Percentiles rank a stretch among this genome's conserved stretches.
phyloP scores from a whole-genome alignment of 1,140 invertebrate species.

The Aphaenogaster rudis region DNA sequence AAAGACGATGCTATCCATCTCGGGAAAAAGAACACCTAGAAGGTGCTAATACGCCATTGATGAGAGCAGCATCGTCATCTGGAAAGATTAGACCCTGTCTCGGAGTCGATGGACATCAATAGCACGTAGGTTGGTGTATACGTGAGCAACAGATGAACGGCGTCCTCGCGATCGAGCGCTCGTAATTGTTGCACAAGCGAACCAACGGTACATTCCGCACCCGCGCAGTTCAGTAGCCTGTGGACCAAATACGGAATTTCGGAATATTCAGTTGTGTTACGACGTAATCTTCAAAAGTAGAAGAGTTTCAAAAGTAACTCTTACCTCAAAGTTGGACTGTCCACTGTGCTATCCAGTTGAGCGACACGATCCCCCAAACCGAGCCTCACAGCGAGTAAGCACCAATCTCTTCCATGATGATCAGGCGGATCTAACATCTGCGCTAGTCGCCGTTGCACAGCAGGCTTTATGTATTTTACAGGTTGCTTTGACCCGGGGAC shows the following conservation, averaged over 20 bases:
- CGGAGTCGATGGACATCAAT: constrained; percentile 81
- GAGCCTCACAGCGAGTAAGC: constrained; percentile 92
- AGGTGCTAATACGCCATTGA: constrained; percentile 79
- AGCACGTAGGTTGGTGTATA: constrained; percentile 83
- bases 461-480: constrained; percentile 84
- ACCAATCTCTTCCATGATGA: constrained; percentile 94
- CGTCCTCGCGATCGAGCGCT: constrained; percentile 84
- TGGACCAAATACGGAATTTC: constrained; percentile 2
- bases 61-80: constrained; percentile 84
- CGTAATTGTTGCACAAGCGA: constrained; percentile 82
- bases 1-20: constrained; percentile 65
- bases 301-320: not conserved
- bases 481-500: constrained; percentile 83
- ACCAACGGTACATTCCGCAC: constrained; percentile 82
- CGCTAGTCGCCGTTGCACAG: constrained; percentile 88
- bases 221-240: constrained; percentile 83
- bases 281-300: not conserved
- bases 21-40: constrained; percentile 66
- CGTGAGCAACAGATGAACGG: constrained; percentile 82
- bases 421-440: constrained; percentile 92
- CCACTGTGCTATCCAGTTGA: constrained; percentile 84
- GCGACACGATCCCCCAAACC: constrained; percentile 87
- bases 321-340: constrained; percentile 84
- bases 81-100: constrained; percentile 86
- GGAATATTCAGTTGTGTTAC: not conserved